Base-by-base conservation (phyloP, 2,888 invertebrate species). In the Cartodere bifasciata region DNA sequence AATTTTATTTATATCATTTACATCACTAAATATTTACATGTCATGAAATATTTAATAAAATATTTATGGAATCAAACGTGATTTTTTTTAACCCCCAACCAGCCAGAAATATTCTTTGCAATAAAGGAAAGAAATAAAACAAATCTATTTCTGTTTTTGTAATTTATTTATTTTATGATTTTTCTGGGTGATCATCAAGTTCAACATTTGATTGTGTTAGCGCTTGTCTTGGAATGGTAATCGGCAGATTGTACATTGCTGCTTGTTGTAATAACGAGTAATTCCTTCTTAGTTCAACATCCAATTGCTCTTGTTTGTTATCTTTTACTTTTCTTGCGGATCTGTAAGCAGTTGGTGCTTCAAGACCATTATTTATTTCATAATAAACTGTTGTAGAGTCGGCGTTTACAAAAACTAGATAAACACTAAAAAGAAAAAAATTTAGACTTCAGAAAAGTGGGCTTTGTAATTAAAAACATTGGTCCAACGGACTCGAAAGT, bases 381-480 rank as follows among this genome's bases (percentile, higher is more conserved):
- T 70, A 60, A 40, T 60, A 66, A 5, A 66, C 53, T 33, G 63
- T 57, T 2, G 62, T 65, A 4, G 60, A 61, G 27, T 62, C 62
- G 3, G 60, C 46, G 36, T 62, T 59, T 5, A 62, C 55, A 13
- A 67, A 51, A 5, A 56, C 63, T n/a, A 65, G 34, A 41, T 41
- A 51, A 17, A 51, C 32, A 23, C 55, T 55, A 37, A 22, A 50
- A n/a, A n/a, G n/a, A n/a, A n/a, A n/a, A n/a, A n/a, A n/a, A n/a
- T n/a, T n/a, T n/a, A n/a, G n/a, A n/a, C n/a, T n/a, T n/a, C n/a
- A n/a, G n/a, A n/a, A n/a, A n/a, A n/a, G n/a, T n/a, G n/a, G n/a
- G n/a, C n/a, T n/a, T n/a, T n/a, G n/a, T n/a, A n/a, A n/a, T n/a
- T n/a, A n/a, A n/a, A n/a, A n/a, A n/a, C n/a, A n/a, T n/a, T n/a